Base-by-base conservation (phyloP, 2,113 vertebrate species). In the Syngnathus scovelli region DNA sequence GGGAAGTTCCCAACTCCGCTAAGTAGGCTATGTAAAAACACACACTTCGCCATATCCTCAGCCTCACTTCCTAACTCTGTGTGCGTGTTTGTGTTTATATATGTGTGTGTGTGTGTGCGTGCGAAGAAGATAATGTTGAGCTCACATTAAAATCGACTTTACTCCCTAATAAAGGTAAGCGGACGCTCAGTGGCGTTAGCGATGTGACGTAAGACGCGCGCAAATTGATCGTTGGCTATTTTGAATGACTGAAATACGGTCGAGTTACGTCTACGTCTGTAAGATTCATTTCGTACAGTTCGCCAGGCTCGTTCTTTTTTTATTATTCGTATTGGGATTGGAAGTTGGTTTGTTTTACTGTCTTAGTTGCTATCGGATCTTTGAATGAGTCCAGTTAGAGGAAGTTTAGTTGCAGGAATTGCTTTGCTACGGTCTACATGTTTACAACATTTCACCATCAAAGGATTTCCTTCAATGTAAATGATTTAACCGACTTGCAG, bases 1-100 rank as follows among this genome's bases (percentile, higher is more conserved):
- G 90, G 92, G 92, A 93, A 93, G 90, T 93, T 92, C 92, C 91
- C 92, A 90, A 87, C 83, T 89, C 88, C 49, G 36, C 64, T 51
- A 66, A 79, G 77, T 77, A 78, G 86, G 86, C 85, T 85, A 87
- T 85, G 86, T 87, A 86, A 89, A 89, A 86, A 89, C 89, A 91
- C 86, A 86, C 77, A 84, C 85, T 76, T 72, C 81, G 68, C 85
- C 83, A 89, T 89, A 91, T 92, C 88, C 89, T 90, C 89, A 79
- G 59, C 44, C 33, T 73, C 72, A 74, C 70, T 67, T 78, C 72
- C 48, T 71, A 83, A 80, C 78, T 78, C 62, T 77, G 49, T 13
- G 49, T 21, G 19, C 19, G 48, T 9, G 49, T n/a, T 19, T 6
- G 48, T 36, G 55, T 18, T 13, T 3, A 4, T 55, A 7, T 58